Conservation (phyloP, 2,797 vertebrate genomes). For the Oceanodroma leucorhoa region DNA sequence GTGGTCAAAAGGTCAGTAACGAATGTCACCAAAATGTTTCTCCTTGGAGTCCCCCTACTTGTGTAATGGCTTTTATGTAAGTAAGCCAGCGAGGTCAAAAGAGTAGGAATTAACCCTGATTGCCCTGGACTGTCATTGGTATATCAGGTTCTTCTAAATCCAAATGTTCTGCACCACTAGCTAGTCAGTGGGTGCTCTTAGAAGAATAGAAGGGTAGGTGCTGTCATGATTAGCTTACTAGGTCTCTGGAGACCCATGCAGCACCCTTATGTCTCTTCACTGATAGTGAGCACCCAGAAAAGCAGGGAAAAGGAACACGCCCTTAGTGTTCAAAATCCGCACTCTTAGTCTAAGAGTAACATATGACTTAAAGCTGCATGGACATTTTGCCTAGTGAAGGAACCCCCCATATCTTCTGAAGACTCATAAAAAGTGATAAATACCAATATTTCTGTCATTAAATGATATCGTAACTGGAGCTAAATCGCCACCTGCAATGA, state of each 20-base stretch:
- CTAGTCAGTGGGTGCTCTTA: neutral
- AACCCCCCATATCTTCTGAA: neutral
- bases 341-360: neutral
- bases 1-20: neutral
- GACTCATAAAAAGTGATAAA: slow-evolving; percentile 35
- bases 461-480: slow-evolving; percentile 21
- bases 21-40: neutral
- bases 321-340: neutral
- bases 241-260: neutral
- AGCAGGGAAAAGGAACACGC: neutral
- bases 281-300: neutral
- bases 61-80: slow-evolving; percentile 5
- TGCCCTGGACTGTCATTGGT: neutral
- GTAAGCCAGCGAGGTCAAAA: neutral
- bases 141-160: neutral
- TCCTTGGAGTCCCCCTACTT: neutral
- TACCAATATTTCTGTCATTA: slow-evolving; percentile 48
- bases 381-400: neutral
- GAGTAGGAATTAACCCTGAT: neutral
- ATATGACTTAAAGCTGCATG: neutral
- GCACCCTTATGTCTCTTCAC: neutral
- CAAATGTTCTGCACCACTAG: neutral
- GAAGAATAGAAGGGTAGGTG: neutral
- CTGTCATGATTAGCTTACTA: neutral
- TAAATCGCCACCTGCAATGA: slow-evolving; percentile 78